Percentiles rank a stretch among this genome's conserved stretches.
Evolutionary conservation across 2,797 vertebrate species (phyloP).

Genomic region (Oryzias sinensis): DNA sequence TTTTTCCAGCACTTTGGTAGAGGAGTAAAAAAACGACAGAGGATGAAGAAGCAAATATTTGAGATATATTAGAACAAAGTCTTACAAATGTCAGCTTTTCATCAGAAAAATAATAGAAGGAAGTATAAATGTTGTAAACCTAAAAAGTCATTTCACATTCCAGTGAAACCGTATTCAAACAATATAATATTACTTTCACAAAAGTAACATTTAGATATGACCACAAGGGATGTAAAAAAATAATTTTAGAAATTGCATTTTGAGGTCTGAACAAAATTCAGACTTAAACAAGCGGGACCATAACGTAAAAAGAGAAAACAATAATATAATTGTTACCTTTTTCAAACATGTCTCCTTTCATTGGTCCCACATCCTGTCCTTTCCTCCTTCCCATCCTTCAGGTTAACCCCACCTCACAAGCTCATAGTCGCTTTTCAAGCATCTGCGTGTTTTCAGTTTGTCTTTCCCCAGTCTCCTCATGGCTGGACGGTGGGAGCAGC

Average conservation of each 20-base stretch:
- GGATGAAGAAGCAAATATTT: conserved; percentile 14
- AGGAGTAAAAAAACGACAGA: conserved; percentile 8
- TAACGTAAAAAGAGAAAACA: conserved; percentile 22
- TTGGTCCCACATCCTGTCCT: conserved; percentile 30
- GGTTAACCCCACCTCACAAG: conserved; percentile 51
- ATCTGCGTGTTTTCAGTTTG: conserved; percentile 16
- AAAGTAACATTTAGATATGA: too few species aligned
- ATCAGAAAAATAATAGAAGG: background rate
- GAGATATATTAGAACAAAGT: conserved; percentile 26
- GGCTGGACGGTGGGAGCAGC: conserved; percentile 66
- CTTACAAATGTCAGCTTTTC: conserved; percentile 17
- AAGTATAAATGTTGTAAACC: too few species aligned
- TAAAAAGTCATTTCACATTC: too few species aligned
- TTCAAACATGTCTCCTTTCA: conserved; percentile 20
- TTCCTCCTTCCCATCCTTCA: conserved; percentile 56
- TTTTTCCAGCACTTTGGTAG: background rate
- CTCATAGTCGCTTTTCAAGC: conserved; percentile 40
- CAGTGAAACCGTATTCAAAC: too few species aligned
- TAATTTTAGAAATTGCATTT: too few species aligned
- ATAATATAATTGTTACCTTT: conserved; percentile 21
- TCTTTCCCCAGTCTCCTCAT: conserved; percentile 65
- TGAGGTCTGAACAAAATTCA: too few species aligned
- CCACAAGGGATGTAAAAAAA: too few species aligned
- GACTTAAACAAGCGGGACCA: conserved; percentile 12
- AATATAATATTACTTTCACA: too few species aligned